Evolutionary conservation across 2,113 vertebrate species (phyloP), one percentile per base, ranked within the genome.

Genomic region (Megaptera novaeangliae): DNA sequence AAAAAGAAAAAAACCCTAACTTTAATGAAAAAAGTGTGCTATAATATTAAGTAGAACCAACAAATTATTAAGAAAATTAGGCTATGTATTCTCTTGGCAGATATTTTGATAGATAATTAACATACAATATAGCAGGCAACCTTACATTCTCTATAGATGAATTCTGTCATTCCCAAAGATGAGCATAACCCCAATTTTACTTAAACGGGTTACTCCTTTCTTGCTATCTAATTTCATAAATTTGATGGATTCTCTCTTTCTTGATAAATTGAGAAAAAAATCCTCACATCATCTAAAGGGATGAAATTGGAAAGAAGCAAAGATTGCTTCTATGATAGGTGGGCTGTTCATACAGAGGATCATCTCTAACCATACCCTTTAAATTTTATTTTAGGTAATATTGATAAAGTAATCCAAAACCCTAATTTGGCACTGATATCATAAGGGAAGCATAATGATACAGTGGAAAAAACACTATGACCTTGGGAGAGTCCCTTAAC

Each of bases 41-140:
- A 3, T 72, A 85, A 91, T 95, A 83, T 93, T 97, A 95, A 88
- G 78, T 39, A 97, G 72, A 95, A 12, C 7, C 59, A 89, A 91
- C 94, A 66, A 72, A 85, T 97, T 41, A 78, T 97, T 96, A 97
- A 74, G 66, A 93, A 83, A 97, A 27, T 44, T 91, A 31, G 8
- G 3, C 61, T 97, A 64, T 88, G 52, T 93, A 96, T 88, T 91
- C 59, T 95, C 97, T 74, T 97, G 95, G 69, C 1, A 98, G 39
- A 55, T 87, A 36, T 95, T 86, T 36, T 97, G 94, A 91, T 75
- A 78, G 82, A 57, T 96, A 95, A 88, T 93, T 97, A 92, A 97
- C 66, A 87, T 3, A 82, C 61, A 81, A 52, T 75, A 72, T 71
- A 97, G 80, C 4, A 82, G 68, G 29, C 81, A 63, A 85, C 13